A percentile compares a stretch with the other conserved stretches of the same genome.
These are phyloP conservation scores for Linnaemya vulpina DNA, from an alignment of 2,888 invertebrate genomes.

Conservation along the genomic window DNA sequence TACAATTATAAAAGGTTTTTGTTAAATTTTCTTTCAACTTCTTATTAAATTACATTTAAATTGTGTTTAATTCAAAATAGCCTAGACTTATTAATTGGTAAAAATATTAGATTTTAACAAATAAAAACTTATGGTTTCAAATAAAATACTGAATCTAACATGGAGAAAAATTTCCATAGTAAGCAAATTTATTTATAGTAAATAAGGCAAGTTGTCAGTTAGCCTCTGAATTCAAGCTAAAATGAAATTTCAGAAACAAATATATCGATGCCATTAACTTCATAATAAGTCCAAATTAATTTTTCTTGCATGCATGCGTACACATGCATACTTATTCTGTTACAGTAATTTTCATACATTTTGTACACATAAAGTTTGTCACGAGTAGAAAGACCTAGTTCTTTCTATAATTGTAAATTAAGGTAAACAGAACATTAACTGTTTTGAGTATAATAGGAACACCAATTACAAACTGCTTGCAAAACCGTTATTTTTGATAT, in stretches of 20 bases:
- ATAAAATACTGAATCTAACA: conserved; percentile 16
- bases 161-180: background rate
- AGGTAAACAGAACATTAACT: no score
- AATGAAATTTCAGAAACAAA: no score
- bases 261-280: background rate
- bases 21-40: conserved; percentile 39
- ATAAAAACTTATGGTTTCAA: conserved; percentile 44
- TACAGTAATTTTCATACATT: no score
- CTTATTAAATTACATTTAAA: conserved; percentile 48
- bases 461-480: no score
- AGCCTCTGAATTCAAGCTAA: background rate
- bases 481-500: no score
- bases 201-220: background rate
- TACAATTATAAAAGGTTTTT: conserved; percentile 54
- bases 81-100: conserved; percentile 42
- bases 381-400: no score
- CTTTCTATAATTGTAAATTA: no score
- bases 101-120: conserved; percentile 32
- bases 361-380: no score
- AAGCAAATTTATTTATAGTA: background rate
- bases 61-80: conserved; percentile 41
- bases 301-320: no score
- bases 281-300: background rate
- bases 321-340: no score
- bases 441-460: no score